A percentile compares a stretch with the other conserved stretches of the same genome.
phyloP scores from a whole-genome alignment of 2,797 vertebrate genomes.

The Sebastes minor region DNA sequence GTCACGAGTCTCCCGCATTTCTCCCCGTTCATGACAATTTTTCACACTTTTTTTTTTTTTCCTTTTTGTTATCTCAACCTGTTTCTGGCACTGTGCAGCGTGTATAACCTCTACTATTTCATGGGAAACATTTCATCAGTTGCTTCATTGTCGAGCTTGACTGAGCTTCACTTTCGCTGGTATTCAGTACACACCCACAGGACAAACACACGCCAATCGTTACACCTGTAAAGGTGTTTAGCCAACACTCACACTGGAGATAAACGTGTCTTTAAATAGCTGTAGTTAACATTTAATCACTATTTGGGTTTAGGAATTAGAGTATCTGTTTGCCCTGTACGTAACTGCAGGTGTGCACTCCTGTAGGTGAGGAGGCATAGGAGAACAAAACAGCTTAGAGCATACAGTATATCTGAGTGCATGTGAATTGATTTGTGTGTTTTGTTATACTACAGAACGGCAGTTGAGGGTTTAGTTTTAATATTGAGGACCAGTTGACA shows the following conservation, averaged over 20 bases:
- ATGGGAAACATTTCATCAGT: not conserved
- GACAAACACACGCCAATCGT: constrained; percentile 24
- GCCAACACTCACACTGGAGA: not conserved
- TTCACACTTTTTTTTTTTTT: no score
- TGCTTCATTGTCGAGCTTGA: not conserved
- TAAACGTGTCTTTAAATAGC: not conserved
- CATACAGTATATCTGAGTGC: not conserved
- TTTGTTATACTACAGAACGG: not conserved
- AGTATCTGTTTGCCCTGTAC: not conserved
- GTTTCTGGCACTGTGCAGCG: no score
- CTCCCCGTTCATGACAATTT: no score
- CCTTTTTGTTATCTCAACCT: no score
- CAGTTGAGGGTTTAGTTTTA: not conserved
- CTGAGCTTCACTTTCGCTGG: not conserved
- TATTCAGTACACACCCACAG: constrained; percentile 17
- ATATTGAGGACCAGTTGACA: not conserved
- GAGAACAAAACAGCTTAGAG: not conserved
- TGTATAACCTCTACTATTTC: no score
- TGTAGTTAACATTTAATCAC: not conserved
- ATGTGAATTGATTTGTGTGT: not conserved
- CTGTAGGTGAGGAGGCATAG: not conserved
- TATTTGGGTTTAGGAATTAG: not conserved
- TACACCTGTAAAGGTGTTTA: constrained; percentile 10
- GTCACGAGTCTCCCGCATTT: no score
- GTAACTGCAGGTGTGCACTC: not conserved